Evolutionary conservation across 2,113 vertebrate genomes (phyloP), one percentile per base, ranked within the genome.

Genomic region (Platycercus adscitus): DNA sequence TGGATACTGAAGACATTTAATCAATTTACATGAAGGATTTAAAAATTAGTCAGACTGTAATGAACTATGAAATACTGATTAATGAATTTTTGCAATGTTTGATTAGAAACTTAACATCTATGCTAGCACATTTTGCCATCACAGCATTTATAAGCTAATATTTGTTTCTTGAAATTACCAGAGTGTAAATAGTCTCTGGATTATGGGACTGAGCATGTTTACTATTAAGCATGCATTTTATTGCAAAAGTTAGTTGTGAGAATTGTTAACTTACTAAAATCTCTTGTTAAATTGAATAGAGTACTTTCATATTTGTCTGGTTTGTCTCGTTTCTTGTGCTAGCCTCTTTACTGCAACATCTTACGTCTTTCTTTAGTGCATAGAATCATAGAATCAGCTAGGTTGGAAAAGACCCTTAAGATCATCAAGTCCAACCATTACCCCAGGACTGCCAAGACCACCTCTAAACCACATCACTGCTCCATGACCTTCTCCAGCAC

Each of bases 21-120:
- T 98, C 98, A 98, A 98, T 98, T 98, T 98, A 98, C 97, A 98
- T 98, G 98, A 98, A 97, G 97, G 97, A 98, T 98, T 98, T 98
- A 96, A 98, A 98, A 98, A 98, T 98, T 98, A 98, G 98, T 98
- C 98, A 98, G 98, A 95, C 98, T 97, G 98, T 98, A 98, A 98
- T 98, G 98, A 98, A 98, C 98, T 98, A 98, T 98, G 98, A 98
- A 98, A 98, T 98, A 97, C 98, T 98, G 98, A 98, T 98, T 98
- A 98, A 98, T 98, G 98, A 97, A 96, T 97, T 98, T 98, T 98
- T 96, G 93, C 96, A 96, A 95, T 98, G 97, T 98, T 98, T 98
- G 98, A 98, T 98, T 98, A 98, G 97, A 98, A 98, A 98, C 95
- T 94, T 98, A 98, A 97, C 98, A 94, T 94, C 96, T 97, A 97